Percentiles rank a stretch among this genome's conserved stretches.
Conservation (phyloP, 2,888 invertebrate species). For the Eupithecia insigniata region DNA sequence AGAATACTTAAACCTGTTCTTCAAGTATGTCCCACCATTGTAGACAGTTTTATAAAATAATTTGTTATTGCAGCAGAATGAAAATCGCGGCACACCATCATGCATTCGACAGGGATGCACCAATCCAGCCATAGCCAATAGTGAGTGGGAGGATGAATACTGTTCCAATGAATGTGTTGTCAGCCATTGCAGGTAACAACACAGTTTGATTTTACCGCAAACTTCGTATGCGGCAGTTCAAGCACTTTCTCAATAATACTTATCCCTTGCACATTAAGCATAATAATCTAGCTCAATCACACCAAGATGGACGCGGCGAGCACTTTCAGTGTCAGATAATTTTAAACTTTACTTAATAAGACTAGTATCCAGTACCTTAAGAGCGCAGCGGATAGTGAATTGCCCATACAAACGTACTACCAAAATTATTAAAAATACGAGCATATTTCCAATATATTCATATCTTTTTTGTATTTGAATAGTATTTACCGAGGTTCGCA, state of each 20-base stretch:
- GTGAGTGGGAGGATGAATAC: slow-evolving; percentile 98
- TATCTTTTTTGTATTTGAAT: too few species aligned
- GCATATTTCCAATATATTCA: too few species aligned
- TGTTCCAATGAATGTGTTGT: slow-evolving; percentile 99
- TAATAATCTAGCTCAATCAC: slow-evolving; percentile 2
- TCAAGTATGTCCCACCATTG: too few species aligned
- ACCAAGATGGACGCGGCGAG: not conserved
- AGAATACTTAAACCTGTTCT: not conserved
- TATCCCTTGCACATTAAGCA: not conserved
- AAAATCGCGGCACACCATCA: slow-evolving; percentile 79
- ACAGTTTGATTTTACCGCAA: slow-evolving; percentile 19
- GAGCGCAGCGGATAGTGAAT: too few species aligned
- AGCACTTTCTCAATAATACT: not conserved
- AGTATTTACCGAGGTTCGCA: too few species aligned
- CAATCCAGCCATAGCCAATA: slow-evolving; percentile 94
- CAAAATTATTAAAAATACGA: too few species aligned
- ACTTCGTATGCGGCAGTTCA: not conserved
- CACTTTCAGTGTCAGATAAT: not conserved
- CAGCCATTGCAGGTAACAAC: slow-evolving; percentile 92
- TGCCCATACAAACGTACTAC: too few species aligned
- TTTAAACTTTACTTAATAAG: not conserved
- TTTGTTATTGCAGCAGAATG: slow-evolving; percentile 68
- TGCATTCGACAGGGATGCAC: slow-evolving; percentile 96
- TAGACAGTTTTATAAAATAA: slow-evolving; percentile 5
- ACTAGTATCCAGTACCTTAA: too few species aligned